These are phyloP conservation scores for Upupa epops DNA, from an alignment of 2,113 vertebrate species.

Conservation along the genomic window DNA sequence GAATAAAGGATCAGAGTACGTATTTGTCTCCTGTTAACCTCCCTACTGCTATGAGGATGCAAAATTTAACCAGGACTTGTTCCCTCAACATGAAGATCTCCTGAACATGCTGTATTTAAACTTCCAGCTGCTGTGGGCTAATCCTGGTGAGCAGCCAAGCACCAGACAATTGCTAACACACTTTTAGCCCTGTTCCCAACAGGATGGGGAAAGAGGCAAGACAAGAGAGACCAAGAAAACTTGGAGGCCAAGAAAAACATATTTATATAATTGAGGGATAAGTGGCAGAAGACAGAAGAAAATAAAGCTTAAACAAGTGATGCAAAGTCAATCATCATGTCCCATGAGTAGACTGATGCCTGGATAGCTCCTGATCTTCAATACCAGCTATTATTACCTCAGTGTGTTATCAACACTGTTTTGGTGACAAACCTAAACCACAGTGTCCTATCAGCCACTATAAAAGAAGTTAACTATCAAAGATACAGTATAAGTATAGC, in stretches of 20 bases:
- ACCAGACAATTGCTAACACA: fast-evolving
- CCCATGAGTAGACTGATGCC: not conserved
- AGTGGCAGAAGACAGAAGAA: not conserved
- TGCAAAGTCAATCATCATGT: not conserved
- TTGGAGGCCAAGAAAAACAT: not conserved
- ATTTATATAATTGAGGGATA: not conserved
- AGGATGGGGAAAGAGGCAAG: not conserved
- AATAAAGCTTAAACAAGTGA: not conserved
- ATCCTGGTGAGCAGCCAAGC: not conserved
- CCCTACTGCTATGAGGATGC: not conserved
- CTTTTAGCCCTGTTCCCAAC: not conserved
- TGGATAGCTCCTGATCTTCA: not conserved
- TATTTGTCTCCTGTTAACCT: not conserved
- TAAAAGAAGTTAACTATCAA: not conserved
- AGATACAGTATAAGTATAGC: not conserved
- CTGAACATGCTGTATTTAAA: not conserved
- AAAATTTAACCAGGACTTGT: not conserved
- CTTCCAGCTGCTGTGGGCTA: not conserved
- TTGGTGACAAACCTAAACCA: not conserved
- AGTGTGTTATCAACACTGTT: not conserved
- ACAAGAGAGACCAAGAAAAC: not conserved
- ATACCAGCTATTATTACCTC: not conserved
- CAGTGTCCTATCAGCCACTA: not conserved
- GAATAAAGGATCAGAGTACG: not conserved
- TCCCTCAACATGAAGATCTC: not conserved